A percentile compares a stretch with the other conserved stretches of the same genome.
phyloP scores from a whole-genome alignment of 2,888 invertebrate genomes.

The Sericinus montela region DNA sequence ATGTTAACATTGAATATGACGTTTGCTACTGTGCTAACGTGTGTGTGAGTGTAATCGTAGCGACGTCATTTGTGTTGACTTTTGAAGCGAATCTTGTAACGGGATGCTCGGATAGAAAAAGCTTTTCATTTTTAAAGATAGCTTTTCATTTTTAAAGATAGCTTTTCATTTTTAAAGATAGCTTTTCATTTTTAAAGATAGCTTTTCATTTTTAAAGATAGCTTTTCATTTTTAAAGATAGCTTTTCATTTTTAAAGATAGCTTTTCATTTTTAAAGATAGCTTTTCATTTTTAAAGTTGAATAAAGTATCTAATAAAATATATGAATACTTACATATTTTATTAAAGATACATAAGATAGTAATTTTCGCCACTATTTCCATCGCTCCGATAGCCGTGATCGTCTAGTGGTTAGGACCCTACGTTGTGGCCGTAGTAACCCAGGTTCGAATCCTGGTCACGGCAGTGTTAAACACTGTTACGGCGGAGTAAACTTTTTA shows the following conservation, averaged over 20 bases:
- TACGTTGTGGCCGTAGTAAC: conserved; percentile 89
- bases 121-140: no score
- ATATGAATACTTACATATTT: no score
- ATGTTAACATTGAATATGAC: conserved; percentile 74
- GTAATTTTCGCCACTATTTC: rapidly evolving
- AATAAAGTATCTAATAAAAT: no score
- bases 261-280: no score
- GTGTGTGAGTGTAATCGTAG: conserved; percentile 57
- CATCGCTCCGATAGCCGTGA: conserved; percentile 39
- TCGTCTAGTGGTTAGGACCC: conserved; percentile 88
- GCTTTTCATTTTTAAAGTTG: no score
- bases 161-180: no score
- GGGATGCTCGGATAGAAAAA: conserved; percentile 61
- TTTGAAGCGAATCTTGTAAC: conserved; percentile 75
- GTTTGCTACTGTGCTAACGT: conserved; percentile 66
- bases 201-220: no score
- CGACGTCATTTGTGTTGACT: conserved; percentile 69
- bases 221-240: no score
- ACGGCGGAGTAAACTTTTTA: conserved; percentile 46
- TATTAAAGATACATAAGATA: not conserved
- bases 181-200: no score
- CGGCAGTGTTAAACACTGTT: conserved; percentile 44
- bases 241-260: no score
- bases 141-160: no score
- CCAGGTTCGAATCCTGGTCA: conserved; percentile 49